Evolutionary conservation across 2,113 vertebrate genomes (phyloP).

Genomic region (Nannospalax galili): DNA sequence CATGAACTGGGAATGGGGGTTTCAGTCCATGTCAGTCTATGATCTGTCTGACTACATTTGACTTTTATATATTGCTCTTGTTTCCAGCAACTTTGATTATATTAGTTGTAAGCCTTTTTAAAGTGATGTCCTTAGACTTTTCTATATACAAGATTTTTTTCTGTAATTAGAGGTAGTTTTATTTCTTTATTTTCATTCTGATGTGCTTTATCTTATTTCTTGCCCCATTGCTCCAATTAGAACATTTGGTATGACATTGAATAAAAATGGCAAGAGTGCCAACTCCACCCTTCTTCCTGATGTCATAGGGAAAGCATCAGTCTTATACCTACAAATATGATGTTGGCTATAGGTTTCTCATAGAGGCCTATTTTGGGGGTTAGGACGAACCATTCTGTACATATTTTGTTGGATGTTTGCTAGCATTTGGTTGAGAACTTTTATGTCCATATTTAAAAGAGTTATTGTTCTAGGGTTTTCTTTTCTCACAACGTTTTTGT

Average conservation of each 20-base stretch:
- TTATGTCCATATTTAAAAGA: slow-evolving; percentile 16
- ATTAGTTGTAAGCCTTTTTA: background rate
- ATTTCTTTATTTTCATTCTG: background rate
- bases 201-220: slow-evolving; percentile 18
- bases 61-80: background rate
- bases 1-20: background rate
- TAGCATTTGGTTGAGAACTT: slow-evolving; percentile 44
- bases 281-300: background rate
- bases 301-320: background rate
- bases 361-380: background rate
- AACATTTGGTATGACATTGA: background rate
- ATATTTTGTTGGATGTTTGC: background rate
- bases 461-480: background rate
- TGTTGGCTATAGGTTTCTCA: background rate
- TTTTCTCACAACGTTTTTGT: background rate
- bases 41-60: background rate
- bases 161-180: slow-evolving; percentile 13
- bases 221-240: background rate
- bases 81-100: background rate
- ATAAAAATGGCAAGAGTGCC: background rate
- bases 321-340: background rate
- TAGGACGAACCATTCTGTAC: background rate
- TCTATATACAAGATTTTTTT: background rate
- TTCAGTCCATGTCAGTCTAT: background rate
- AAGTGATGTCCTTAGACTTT: slow-evolving; percentile 6